phyloP scores from a whole-genome alignment of 2,888 invertebrate species.

The Brachypterus glaber region DNA sequence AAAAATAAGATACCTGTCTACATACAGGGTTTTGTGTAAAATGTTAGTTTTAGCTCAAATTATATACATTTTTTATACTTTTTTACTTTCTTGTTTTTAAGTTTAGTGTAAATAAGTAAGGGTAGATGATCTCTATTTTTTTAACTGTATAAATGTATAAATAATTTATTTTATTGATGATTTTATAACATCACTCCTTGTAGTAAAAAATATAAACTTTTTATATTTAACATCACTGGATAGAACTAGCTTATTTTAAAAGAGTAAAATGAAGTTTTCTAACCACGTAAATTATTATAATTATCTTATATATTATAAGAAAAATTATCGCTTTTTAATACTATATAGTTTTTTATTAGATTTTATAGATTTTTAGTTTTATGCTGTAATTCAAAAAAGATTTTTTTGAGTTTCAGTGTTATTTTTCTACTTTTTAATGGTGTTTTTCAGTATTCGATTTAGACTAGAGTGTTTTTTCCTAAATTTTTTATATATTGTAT shows the following conservation, averaged over 20 bases:
- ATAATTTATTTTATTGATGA: slow-evolving; percentile 3
- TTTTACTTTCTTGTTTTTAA: slow-evolving; percentile 4
- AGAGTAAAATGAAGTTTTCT: slow-evolving; percentile 9
- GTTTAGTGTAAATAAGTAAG: slow-evolving; percentile 4
- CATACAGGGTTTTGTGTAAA: neutral
- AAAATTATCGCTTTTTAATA: slow-evolving; percentile 35
- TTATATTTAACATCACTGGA: too few relatives aligned
- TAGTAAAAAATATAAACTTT: too few relatives aligned
- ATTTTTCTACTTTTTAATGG: slow-evolving; percentile 38
- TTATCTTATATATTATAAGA: slow-evolving; percentile 31
- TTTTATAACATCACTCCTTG: neutral
- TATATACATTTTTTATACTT: slow-evolving; percentile 3
- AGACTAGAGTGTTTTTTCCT: slow-evolving; percentile 40
- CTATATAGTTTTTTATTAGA: slow-evolving; percentile 37
- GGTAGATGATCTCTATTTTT: slow-evolving; percentile 2
- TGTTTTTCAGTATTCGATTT: slow-evolving; percentile 43
- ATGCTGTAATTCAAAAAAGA: too few relatives aligned
- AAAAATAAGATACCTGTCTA: neutral
- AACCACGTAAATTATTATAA: slow-evolving; percentile 17
- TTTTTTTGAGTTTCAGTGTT: slow-evolving; percentile 34
- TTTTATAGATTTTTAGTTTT: too few relatives aligned
- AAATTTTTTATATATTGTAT: slow-evolving; percentile 41
- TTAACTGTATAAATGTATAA: slow-evolving; percentile 2
- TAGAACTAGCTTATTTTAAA: slow-evolving; percentile 3
- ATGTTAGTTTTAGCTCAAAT: slow-evolving; percentile 2